Evolutionary conservation across 2,888 invertebrate species (phyloP).

Genomic region (Protophormia terraenovae): DNA sequence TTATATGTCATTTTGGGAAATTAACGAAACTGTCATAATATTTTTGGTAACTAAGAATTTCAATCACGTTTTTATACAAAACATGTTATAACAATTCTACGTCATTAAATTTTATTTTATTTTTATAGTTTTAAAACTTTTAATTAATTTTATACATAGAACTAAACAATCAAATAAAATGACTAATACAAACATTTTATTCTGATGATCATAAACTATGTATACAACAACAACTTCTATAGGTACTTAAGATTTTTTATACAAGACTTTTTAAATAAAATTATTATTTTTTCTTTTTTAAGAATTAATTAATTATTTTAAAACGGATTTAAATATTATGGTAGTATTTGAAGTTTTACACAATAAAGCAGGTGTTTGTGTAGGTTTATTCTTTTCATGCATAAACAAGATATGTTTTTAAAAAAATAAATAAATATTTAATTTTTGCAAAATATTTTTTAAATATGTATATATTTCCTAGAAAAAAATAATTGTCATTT

Average conservation of each 20-base stretch:
- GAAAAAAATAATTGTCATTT: neutral
- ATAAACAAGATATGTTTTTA: neutral
- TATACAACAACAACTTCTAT: no score
- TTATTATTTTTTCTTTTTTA: neutral
- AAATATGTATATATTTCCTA: neutral
- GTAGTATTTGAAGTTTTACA: neutral
- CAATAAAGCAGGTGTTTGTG: slow-evolving; percentile 5
- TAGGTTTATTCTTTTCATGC: neutral
- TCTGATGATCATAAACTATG: neutral
- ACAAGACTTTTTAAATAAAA: neutral
- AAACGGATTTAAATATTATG: neutral
- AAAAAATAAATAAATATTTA: neutral
- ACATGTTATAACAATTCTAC: neutral
- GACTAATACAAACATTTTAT: neutral
- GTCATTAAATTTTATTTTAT: neutral
- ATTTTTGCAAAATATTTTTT: neutral
- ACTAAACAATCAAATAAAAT: neutral
- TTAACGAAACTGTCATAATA: neutral
- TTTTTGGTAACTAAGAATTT: neutral
- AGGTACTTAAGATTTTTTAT: no score
- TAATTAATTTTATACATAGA: neutral
- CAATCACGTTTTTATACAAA: neutral
- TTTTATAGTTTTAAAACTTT: neutral
- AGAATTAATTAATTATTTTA: neutral
- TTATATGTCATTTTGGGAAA: neutral